Evolutionary conservation across 2,113 vertebrate genomes (phyloP).

Genomic region (Channa maculata): DNA sequence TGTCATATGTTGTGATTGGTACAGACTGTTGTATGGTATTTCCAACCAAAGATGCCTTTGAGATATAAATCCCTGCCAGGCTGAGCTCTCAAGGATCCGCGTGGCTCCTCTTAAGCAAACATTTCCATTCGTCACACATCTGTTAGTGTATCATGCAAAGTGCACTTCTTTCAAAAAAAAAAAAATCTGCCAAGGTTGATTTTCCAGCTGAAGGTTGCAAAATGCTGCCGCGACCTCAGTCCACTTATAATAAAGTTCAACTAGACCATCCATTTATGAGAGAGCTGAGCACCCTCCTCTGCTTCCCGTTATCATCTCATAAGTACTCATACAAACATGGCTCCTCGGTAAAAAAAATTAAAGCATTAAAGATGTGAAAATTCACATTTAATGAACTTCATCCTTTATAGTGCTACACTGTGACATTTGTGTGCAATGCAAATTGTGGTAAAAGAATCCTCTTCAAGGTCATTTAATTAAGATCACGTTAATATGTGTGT

Average conservation of each 20-base stretch:
- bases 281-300: conserved; percentile 15
- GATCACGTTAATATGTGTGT: conserved; percentile 13
- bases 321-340: conserved; percentile 46
- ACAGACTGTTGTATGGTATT: conserved; percentile 41
- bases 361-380: conserved; percentile 44
- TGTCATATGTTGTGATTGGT: conserved; percentile 65
- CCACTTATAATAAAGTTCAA: conserved; percentile 60
- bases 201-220: conserved; percentile 58
- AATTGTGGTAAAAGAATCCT: conserved; percentile 28
- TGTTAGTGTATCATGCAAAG: conserved; percentile 54
- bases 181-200: conserved; percentile 56
- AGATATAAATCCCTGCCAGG: conserved; percentile 50
- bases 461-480: conserved; percentile 42
- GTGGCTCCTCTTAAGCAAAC: conserved; percentile 42
- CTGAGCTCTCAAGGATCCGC: conserved; percentile 31
- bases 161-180: conserved; percentile 37
- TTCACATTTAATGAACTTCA: conserved; percentile 32
- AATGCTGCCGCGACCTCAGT: conserved; percentile 60
- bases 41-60: conserved; percentile 56
- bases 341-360: conserved; percentile 21
- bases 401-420: conserved; percentile 19
- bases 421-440: conserved; percentile 21
- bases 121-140: conserved; percentile 65
- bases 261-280: conserved; percentile 45
- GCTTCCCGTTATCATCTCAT: conserved; percentile 43